Base-by-base conservation (phyloP, 2,113 vertebrate genomes). In the Verasper variegatus region DNA sequence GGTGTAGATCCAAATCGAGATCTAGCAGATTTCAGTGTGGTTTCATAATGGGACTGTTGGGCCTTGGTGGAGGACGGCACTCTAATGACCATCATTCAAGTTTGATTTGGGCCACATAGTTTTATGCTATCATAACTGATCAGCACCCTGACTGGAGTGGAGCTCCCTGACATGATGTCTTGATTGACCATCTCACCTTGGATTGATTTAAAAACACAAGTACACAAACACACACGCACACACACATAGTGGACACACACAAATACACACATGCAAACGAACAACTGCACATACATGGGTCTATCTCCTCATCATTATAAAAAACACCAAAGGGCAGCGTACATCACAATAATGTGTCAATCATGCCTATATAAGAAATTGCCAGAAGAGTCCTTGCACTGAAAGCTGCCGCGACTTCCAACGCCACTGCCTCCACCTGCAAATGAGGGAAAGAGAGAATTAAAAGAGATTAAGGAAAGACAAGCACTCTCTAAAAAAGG, bases 401-500 rank as follows among this genome's bases (percentile, higher is more conserved):
- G 6, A 71, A 56, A 17, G 47, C 27, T 26, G 37, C 49, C 24
- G 26, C 68, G 12, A 42, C 68, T 67, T 74, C 76, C 37, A 68
- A 26, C 14, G 15, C 68, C 56, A 42, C 35, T 13, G 49, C 73
- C 54, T 72, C 61, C 62, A 81, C 82, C 69, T 82, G 69, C 37
- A 82, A 82, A 86, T 56, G 71, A 81, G 59, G 66, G 47, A 88
- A 65, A 9, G 72, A 73, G 54, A 78, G 68, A 86, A 84, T 82
- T 86, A 87, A 84, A 77, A 84, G 60, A 86, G 78, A 86, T 86
- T 86, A 84, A 61, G 54, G 58, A 75, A 76, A 69, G 71, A 84
- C 83, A 84, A 74, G 68, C 37, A 2, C 52, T 74, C 59, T 59
- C 45, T 59, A 37, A 68, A 82, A 76, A 64, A 63, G 57, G 31